Conservation (phyloP, 2,113 vertebrate genomes). For the Gulo gulo region DNA sequence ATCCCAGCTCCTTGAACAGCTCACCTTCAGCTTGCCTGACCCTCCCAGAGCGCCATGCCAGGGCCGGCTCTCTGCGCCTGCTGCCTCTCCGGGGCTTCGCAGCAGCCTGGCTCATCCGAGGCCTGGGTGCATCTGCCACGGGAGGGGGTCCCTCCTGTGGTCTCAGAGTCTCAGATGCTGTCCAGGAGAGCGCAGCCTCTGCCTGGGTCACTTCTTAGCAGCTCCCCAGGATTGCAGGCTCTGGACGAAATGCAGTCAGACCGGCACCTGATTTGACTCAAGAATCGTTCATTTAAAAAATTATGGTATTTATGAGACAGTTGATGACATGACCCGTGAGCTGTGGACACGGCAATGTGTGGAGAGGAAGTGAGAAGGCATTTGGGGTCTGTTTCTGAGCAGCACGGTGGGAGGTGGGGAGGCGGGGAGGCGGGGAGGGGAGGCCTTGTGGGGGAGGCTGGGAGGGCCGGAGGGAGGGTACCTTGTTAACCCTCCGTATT, state of each 20-base stretch:
- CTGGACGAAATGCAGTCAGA: background rate
- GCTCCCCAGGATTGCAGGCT: background rate
- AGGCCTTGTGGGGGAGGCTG: fast-evolving
- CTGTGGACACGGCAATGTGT: fast-evolving
- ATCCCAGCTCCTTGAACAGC: background rate
- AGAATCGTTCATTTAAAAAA: background rate
- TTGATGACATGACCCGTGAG: background rate
- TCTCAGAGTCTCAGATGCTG: background rate
- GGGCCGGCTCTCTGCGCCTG: no score
- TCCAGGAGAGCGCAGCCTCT: background rate
- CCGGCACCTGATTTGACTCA: background rate
- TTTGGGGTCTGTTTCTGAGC: background rate
- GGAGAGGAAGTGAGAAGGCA: background rate
- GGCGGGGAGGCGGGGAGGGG: background rate
- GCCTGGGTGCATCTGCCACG: background rate
- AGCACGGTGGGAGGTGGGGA: background rate
- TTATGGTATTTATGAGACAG: background rate
- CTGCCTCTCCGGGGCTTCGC: background rate
- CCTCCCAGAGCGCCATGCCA: background rate
- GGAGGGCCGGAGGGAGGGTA: background rate
- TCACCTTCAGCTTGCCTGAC: background rate
- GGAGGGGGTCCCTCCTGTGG: background rate
- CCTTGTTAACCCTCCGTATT: background rate
- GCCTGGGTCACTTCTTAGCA: background rate
- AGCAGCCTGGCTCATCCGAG: background rate